phyloP scores from a whole-genome alignment of 2,113 vertebrate species.

The Gopherus evgoodei region DNA sequence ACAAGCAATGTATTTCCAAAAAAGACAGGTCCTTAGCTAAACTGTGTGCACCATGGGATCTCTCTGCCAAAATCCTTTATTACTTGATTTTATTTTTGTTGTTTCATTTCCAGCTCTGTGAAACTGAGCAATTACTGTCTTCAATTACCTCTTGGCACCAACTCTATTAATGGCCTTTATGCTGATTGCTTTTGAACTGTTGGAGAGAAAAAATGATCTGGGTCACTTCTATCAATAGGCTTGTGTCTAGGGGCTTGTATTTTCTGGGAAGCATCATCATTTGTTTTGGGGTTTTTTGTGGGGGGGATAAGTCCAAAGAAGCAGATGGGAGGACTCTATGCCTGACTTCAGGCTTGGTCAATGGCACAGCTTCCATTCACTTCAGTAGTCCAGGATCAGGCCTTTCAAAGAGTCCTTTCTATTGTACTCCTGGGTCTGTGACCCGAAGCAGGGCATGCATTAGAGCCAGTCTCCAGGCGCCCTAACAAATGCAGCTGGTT shows the following conservation, averaged over 20 bases:
- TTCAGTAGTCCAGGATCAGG: background rate
- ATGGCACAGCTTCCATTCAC: background rate
- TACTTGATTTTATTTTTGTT: constrained; percentile 70
- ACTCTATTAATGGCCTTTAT: constrained; percentile 60
- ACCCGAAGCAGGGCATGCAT: background rate
- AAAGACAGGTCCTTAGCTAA: constrained; percentile 62
- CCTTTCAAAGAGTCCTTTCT: too few relatives aligned
- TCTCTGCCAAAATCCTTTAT: constrained; percentile 60
- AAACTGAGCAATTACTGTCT: constrained; percentile 69
- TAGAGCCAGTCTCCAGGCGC: background rate
- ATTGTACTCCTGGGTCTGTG: background rate
- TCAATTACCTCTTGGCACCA: constrained; percentile 68
- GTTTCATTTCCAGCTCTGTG: constrained; percentile 64
- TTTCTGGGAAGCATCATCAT: background rate
- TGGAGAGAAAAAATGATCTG: constrained; percentile 64
- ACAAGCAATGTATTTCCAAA: constrained; percentile 60
- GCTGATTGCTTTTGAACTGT: constrained; percentile 49
- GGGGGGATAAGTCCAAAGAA: background rate
- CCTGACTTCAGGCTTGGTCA: too few relatives aligned
- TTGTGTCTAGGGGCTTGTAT: background rate
- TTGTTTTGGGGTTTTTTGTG: background rate
- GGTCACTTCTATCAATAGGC: constrained; percentile 46
- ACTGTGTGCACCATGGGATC: constrained; percentile 55
- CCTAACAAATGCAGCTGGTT: too few relatives aligned
- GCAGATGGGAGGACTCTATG: background rate